Evolutionary conservation across 2,113 vertebrate species (phyloP).

Genomic region (Bothrops jararaca): DNA sequence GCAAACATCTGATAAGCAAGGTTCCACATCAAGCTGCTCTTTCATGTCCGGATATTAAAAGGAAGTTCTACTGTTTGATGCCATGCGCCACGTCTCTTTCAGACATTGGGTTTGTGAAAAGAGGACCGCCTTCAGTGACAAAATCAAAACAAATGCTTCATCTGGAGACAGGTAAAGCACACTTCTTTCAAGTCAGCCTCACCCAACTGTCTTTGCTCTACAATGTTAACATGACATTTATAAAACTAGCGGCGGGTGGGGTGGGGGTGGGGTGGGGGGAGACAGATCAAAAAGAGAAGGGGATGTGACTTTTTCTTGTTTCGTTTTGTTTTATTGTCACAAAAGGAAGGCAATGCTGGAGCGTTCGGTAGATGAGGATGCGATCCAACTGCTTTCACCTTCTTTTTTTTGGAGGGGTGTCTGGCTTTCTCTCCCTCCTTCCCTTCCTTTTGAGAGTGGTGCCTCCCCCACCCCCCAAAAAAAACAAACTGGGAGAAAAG

Average conservation of each 20-base stretch:
- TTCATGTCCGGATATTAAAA: neutral
- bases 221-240: neutral
- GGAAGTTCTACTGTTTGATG: neutral
- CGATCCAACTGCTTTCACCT: neutral
- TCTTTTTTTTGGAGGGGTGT: neutral
- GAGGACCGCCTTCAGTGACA: neutral
- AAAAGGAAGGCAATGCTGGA: neutral
- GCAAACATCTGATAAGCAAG: neutral
- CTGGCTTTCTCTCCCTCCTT: neutral
- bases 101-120: neutral
- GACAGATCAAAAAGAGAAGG: neutral
- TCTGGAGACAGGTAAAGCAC: neutral
- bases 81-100: fast-evolving
- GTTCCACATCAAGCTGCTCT: neutral
- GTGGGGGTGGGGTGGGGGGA: neutral
- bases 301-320: neutral
- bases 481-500: neutral
- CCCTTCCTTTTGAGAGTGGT: neutral
- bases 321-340: neutral
- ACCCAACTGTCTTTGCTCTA: too few species aligned
- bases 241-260: neutral
- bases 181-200: too few species aligned
- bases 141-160: neutral
- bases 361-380: neutral
- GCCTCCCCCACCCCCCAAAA: neutral